A percentile compares a stretch with the other conserved stretches of the same genome.
Conservation (phyloP, 2,888 invertebrate species). For the Drosophila lutescens region DNA sequence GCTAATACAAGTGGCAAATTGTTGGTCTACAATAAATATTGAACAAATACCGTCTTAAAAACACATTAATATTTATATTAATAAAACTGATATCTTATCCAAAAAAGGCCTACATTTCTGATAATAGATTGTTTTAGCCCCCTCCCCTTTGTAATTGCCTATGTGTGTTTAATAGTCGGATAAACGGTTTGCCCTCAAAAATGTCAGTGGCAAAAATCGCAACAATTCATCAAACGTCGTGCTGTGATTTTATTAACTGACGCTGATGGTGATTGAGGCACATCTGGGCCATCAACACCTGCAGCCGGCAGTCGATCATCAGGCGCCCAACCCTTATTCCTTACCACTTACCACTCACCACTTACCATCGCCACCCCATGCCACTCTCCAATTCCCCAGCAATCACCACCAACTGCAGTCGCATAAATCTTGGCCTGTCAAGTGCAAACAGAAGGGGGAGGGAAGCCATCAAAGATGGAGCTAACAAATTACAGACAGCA, state of each 20-base stretch:
- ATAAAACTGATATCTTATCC: no score
- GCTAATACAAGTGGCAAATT: no score
- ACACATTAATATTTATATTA: no score
- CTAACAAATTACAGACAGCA: constrained; percentile 47
- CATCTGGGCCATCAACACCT: constrained; percentile 77
- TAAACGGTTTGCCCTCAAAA: constrained; percentile 65
- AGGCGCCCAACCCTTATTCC: background rate
- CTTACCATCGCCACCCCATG: background rate
- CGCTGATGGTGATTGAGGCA: constrained; percentile 77
- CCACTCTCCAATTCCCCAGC: constrained; percentile 17
- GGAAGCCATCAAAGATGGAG: constrained; percentile 45
- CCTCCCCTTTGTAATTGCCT: background rate
- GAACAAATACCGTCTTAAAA: no score
- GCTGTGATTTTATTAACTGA: constrained; percentile 77
- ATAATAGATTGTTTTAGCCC: background rate
- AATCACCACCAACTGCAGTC: constrained; percentile 54
- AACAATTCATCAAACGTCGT: constrained; percentile 74
- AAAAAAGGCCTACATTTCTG: background rate
- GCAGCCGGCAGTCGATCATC: constrained; percentile 51
- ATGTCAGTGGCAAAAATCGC: constrained; percentile 58
- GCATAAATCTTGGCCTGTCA: constrained; percentile 75
- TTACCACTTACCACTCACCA: constrained; percentile 3
- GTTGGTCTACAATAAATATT: no score
- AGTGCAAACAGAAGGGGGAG: constrained; percentile 53
- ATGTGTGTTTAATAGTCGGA: constrained; percentile 54